Percentiles rank a stretch among this genome's conserved stretches.
phyloP scores from a whole-genome alignment of 2,113 vertebrate genomes.

The Salvator merianae region DNA sequence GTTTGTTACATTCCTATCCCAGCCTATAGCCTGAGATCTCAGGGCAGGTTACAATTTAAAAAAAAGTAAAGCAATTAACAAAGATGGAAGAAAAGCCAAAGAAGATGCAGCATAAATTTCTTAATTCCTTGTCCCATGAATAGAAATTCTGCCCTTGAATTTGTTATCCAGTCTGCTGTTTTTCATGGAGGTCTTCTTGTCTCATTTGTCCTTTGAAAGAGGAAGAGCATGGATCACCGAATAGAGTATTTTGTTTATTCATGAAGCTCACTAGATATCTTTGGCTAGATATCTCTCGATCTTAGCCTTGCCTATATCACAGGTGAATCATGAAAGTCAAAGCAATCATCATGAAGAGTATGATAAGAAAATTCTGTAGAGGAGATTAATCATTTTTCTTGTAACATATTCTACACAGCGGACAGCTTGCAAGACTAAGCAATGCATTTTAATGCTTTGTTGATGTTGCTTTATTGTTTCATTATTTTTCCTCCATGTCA shows the following conservation, averaged over 20 bases:
- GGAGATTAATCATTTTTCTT: not conserved
- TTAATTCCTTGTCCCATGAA: not conserved
- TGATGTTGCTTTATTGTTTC: not conserved
- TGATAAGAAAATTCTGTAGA: not conserved
- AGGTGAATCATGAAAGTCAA: not conserved
- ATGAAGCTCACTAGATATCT: not conserved
- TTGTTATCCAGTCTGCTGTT: conserved; percentile 1
- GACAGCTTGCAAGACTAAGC: not conserved
- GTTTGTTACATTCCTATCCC: too few relatives aligned
- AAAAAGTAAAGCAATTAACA: too few relatives aligned
- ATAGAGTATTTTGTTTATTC: not conserved
- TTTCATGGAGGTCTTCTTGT: not conserved
- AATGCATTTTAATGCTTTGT: not conserved
- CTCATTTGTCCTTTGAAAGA: not conserved
- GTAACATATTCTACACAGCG: not conserved
- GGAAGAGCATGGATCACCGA: not conserved
- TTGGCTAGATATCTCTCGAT: not conserved
- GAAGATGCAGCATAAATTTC: not conserved
- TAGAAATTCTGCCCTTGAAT: not conserved
- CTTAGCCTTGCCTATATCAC: not conserved
- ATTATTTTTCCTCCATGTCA: not conserved
- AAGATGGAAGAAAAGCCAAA: not conserved
- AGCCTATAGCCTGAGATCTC: too few relatives aligned
- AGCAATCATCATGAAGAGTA: not conserved
- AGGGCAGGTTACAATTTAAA: too few relatives aligned